These are phyloP conservation scores for Drosophila cognata DNA, from an alignment of 2,888 invertebrate species.

Conservation along the genomic window DNA sequence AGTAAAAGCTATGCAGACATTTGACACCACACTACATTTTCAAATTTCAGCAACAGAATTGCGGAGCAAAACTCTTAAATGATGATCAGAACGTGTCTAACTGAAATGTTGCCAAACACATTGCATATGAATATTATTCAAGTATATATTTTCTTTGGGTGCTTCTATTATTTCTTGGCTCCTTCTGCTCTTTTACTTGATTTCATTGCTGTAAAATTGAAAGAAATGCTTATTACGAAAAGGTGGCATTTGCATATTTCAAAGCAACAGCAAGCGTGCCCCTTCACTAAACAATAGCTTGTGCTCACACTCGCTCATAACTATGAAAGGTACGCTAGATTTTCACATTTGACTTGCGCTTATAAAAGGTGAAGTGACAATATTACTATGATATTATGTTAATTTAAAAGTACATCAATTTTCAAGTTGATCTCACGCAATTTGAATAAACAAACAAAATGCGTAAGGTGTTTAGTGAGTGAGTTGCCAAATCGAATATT, in stretches of 20 bases:
- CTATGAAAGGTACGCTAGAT: not conserved
- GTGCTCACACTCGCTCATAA: not conserved
- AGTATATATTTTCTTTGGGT: not conserved
- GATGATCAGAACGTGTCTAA: constrained; percentile 76
- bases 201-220: not conserved
- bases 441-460: not conserved
- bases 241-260: not conserved
- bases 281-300: not conserved
- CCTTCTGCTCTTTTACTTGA: too few species aligned
- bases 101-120: constrained; percentile 45
- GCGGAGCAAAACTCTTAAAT: constrained; percentile 72
- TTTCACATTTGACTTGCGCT: not conserved
- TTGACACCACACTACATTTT: constrained; percentile 62
- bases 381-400: not conserved
- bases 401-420: not conserved
- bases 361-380: not conserved
- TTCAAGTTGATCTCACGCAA: not conserved
- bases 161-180: not conserved
- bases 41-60: constrained; percentile 76
- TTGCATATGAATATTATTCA: not conserved
- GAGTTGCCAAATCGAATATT: constrained; percentile 9
- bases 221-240: not conserved
- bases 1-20: constrained; percentile 73
- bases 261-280: not conserved
- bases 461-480: constrained; percentile 3